Evolutionary conservation across 2,113 vertebrate species (phyloP).

Genomic region (Odocoileus virginianus): DNA sequence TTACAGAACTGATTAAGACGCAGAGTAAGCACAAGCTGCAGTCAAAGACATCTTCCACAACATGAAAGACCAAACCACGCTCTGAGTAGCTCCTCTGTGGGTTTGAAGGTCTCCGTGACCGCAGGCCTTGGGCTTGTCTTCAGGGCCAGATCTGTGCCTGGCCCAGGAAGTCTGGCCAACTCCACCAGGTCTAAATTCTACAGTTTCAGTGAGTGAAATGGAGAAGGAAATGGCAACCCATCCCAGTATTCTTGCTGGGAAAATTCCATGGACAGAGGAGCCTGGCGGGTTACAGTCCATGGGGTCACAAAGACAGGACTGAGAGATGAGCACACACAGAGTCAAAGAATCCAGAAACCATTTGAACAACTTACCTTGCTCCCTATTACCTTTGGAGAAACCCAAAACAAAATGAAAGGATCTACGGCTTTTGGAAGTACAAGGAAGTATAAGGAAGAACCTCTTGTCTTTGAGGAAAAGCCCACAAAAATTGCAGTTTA

Average conservation of each 20-base stretch:
- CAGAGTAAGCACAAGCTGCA: constrained; percentile 53
- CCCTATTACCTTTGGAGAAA: neutral
- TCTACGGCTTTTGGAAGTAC: neutral
- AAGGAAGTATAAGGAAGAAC: neutral
- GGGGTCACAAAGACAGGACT: neutral
- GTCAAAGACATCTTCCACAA: constrained; percentile 5
- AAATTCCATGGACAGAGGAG: neutral
- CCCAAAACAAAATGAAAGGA: neutral
- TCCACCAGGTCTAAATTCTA: neutral
- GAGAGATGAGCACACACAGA: neutral
- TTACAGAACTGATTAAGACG: constrained; percentile 65
- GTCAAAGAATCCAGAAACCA: neutral
- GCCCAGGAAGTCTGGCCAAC: neutral
- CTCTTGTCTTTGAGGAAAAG: neutral
- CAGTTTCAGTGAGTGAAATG: neutral
- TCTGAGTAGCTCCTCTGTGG: neutral
- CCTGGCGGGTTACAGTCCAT: neutral
- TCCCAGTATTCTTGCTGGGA: neutral
- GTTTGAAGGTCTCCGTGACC: neutral
- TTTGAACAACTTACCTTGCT: neutral
- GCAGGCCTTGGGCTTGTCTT: neutral
- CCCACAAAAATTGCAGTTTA: neutral
- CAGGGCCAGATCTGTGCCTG: neutral
- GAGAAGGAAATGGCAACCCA: neutral
- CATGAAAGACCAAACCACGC: neutral